Percentiles rank a stretch among this genome's conserved stretches.
phyloP scores from a whole-genome alignment of 2,113 vertebrate genomes.

The Dendropsophus ebraccatus region DNA sequence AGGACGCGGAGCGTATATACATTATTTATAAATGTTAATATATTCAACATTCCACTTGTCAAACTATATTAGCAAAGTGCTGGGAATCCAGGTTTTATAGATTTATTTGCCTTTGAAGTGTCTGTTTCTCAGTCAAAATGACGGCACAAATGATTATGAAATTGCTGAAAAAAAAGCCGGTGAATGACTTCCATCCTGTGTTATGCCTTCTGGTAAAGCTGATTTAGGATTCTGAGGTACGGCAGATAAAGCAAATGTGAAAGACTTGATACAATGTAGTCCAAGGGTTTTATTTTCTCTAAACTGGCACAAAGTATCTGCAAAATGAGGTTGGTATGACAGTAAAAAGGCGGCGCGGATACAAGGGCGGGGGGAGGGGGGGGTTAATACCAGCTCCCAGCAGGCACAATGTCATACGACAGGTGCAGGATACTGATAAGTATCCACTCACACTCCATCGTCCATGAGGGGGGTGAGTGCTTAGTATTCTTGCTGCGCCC shows the following conservation, averaged over 20 bases:
- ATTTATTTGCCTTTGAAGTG: constrained; percentile 55
- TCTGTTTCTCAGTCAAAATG: constrained; percentile 55
- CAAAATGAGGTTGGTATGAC: too few species aligned
- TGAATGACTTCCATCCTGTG: not conserved
- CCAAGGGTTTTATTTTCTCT: not conserved
- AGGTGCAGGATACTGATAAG: too few species aligned
- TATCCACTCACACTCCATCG: too few species aligned
- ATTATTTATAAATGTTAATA: constrained; percentile 50
- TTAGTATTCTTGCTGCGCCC: too few species aligned
- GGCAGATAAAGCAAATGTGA: not conserved
- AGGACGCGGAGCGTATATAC: not conserved
- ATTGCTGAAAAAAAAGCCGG: not conserved
- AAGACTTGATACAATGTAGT: not conserved
- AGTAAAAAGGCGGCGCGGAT: too few species aligned
- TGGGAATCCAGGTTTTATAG: constrained; percentile 27
- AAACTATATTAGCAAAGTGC: constrained; percentile 1
- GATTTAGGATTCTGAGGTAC: not conserved
- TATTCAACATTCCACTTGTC: constrained; percentile 36
- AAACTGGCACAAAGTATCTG: not conserved
- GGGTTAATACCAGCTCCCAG: too few species aligned
- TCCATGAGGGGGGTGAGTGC: too few species aligned
- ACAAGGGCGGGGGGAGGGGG: too few species aligned
- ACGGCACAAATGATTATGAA: not conserved
- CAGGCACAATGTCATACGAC: too few species aligned
- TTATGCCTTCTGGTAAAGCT: not conserved